Conservation (phyloP, 2,113 vertebrate species). For the Acrocephalus kingi region DNA sequence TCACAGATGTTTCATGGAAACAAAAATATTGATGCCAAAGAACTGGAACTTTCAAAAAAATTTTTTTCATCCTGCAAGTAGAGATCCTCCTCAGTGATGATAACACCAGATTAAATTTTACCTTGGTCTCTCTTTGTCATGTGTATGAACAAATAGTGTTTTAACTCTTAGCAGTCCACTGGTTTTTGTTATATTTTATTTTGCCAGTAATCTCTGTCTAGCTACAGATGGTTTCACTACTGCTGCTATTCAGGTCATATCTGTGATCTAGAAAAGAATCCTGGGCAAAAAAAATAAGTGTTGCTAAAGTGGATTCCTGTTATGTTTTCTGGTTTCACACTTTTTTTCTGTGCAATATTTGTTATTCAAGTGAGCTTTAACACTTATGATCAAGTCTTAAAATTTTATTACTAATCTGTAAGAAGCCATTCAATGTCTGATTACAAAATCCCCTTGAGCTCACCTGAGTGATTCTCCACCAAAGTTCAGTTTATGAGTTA, state of each 20-base stretch:
- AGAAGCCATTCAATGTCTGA: background rate
- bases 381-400: background rate
- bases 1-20: background rate
- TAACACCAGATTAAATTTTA: background rate
- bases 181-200: background rate
- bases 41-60: background rate
- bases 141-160: background rate
- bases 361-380: background rate
- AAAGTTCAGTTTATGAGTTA: background rate
- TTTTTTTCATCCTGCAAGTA: background rate
- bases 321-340: background rate
- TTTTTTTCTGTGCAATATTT: background rate
- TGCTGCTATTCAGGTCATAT: background rate
- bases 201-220: background rate
- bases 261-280: background rate
- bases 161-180: background rate
- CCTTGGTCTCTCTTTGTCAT: background rate
- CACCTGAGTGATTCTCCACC: background rate
- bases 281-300: background rate
- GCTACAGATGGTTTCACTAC: background rate
- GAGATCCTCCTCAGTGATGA: background rate
- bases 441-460: background rate
- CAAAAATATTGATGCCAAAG: background rate
- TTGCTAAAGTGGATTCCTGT: background rate
- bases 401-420: background rate